These are phyloP conservation scores for Archivesica marissinica DNA, from an alignment of 1,140 invertebrate genomes.

Conservation along the genomic window DNA sequence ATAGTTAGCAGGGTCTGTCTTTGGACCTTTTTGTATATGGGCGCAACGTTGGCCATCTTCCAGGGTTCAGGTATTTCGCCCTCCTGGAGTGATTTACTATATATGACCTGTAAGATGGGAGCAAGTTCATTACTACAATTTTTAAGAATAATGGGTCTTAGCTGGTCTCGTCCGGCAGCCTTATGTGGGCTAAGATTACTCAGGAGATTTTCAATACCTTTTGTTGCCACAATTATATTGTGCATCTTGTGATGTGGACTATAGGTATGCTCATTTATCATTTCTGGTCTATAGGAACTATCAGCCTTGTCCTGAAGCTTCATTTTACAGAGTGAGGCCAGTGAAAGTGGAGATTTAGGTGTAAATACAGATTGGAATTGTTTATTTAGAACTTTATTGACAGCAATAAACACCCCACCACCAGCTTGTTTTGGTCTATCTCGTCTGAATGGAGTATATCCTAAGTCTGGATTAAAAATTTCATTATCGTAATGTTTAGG, in stretches of 20 bases:
- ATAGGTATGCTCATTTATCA: too few species aligned
- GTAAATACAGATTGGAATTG: too few species aligned
- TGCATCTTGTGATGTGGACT: background rate
- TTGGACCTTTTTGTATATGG: conserved; percentile 22
- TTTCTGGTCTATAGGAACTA: too few species aligned
- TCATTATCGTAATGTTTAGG: conserved; percentile 31
- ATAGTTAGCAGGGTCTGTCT: conserved; percentile 31
- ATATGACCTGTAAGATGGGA: background rate
- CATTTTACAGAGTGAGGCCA: too few species aligned
- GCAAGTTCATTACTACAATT: background rate
- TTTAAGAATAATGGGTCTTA: conserved; percentile 23
- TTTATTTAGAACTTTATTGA: too few species aligned
- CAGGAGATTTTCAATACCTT: conserved; percentile 45
- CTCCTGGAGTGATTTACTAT: conserved; percentile 5
- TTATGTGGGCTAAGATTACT: conserved; percentile 38
- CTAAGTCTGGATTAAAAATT: conserved; percentile 33
- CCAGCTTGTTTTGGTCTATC: background rate
- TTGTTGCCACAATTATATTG: background rate
- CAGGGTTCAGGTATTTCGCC: too few species aligned
- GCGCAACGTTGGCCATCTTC: background rate
- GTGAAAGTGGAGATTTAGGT: too few species aligned
- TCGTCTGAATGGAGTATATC: conserved; percentile 1
- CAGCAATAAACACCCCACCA: conserved; percentile 22
- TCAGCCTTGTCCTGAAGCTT: too few species aligned
- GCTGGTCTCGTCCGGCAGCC: conserved; percentile 39